Conservation (phyloP, 2,888 invertebrate genomes). For the Drosophila cognata region DNA sequence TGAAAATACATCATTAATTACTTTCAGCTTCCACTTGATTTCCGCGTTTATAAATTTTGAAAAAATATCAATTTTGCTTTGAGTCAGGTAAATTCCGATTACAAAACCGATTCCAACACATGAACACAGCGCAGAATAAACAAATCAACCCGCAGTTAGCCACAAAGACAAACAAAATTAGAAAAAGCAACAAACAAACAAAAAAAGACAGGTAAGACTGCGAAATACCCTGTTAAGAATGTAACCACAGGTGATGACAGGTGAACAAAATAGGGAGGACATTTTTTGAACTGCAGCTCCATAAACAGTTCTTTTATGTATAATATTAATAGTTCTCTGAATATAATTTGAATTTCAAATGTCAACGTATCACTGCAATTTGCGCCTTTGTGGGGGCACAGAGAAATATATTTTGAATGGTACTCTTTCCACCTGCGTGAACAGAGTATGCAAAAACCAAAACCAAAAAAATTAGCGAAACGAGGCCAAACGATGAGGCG, state of each 20-base stretch:
- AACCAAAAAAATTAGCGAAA: conserved; percentile 36
- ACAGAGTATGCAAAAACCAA: not conserved
- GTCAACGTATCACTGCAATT: no score
- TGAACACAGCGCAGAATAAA: no score
- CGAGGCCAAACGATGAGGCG: conserved; percentile 66
- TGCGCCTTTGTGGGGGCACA: not conserved
- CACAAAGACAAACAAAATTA: not conserved
- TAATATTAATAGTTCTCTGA: not conserved
- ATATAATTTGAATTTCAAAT: not conserved
- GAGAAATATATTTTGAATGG: conserved; percentile 1
- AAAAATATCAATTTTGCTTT: not conserved
- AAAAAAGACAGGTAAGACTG: not conserved
- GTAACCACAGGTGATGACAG: not conserved
- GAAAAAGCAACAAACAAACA: not conserved
- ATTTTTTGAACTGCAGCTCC: not conserved
- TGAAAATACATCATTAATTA: not conserved
- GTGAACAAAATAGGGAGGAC: not conserved
- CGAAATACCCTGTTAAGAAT: not conserved
- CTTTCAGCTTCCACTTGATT: not conserved
- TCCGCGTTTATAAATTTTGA: not conserved
- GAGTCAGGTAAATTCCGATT: not conserved
- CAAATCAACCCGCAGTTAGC: not conserved
- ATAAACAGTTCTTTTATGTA: not conserved
- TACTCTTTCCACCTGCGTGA: not conserved
- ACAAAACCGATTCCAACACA: not conserved